phyloP scores from a whole-genome alignment of 23 tunicate genomes.

The Ciona savignyi region DNA sequence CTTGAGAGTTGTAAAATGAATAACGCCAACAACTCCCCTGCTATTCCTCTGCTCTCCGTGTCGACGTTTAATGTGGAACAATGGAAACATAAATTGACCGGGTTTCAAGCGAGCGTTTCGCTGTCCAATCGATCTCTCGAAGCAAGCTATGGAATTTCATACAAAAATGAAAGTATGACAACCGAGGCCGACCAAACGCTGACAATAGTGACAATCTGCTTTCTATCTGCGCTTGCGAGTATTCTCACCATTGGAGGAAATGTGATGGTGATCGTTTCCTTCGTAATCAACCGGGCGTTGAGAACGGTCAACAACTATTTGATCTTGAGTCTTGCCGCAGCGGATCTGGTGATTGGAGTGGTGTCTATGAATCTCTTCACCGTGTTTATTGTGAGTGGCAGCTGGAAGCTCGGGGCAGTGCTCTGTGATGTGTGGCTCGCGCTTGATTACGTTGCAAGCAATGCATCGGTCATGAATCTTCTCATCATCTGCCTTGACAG shows the following conservation, averaged over 20 bases:
- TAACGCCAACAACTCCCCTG: too few species aligned
- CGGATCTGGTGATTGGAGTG: slow-evolving; percentile 70
- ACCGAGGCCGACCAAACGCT: not conserved
- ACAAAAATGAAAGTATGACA: not conserved
- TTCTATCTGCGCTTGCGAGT: slow-evolving; percentile 54
- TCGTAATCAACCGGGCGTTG: slow-evolving; percentile 49
- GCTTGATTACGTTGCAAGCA: slow-evolving; percentile 88
- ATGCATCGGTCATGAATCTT: slow-evolving; percentile 90
- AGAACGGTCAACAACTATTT: slow-evolving; percentile 65
- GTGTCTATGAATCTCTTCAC: slow-evolving; percentile 92
- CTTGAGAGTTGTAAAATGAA: too few species aligned
- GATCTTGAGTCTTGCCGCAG: slow-evolving; percentile 82
- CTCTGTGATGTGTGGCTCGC: slow-evolving; percentile 83
- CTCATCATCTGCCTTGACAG: slow-evolving; percentile 83
- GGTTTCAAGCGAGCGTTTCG: not conserved
- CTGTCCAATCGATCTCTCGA: not conserved
- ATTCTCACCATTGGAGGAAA: slow-evolving; percentile 72
- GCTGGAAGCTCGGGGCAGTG: slow-evolving; percentile 55
- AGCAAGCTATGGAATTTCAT: not conserved
- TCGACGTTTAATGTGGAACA: not conserved
- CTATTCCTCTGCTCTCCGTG: not conserved
- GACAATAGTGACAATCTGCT: slow-evolving; percentile 15
- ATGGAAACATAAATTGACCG: not conserved
- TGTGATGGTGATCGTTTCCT: slow-evolving; percentile 73
- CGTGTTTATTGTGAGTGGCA: slow-evolving; percentile 44